A percentile compares a stretch with the other conserved stretches of the same genome.
phyloP scores from a whole-genome alignment of 2,888 invertebrate species.

The Polydesmus complanatus region DNA sequence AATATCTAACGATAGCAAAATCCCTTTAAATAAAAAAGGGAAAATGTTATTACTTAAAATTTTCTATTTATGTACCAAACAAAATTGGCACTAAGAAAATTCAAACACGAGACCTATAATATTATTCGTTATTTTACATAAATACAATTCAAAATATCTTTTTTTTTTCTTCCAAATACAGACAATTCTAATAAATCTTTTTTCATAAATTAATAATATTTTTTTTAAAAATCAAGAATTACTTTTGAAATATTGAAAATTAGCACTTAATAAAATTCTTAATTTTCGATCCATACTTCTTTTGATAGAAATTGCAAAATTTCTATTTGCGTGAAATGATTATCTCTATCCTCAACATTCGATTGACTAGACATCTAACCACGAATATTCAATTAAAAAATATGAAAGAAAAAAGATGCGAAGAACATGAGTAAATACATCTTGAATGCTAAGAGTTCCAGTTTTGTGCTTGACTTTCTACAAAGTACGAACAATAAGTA shows the following conservation, averaged over 20 bases:
- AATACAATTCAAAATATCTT: not conserved
- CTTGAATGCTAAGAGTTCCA: too few relatives aligned
- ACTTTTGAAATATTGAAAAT: not conserved
- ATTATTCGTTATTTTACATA: too few relatives aligned
- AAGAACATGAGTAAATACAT: not conserved
- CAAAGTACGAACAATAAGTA: too few relatives aligned
- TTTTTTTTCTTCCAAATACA: not conserved
- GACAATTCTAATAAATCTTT: not conserved
- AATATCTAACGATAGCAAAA: not conserved
- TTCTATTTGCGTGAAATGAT: too few relatives aligned
- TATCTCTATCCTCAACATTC: too few relatives aligned
- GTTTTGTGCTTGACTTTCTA: too few relatives aligned
- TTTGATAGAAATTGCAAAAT: too few relatives aligned
- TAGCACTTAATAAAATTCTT: too few relatives aligned
- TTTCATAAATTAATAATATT: not conserved
- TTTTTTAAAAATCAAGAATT: too few relatives aligned
- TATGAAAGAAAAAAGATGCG: not conserved
- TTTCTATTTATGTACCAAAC: not conserved
- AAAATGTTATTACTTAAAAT: not conserved
- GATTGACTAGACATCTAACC: not conserved
- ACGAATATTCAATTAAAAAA: not conserved
- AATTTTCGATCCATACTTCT: too few relatives aligned
- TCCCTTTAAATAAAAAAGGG: not conserved
- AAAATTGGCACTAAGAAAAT: too few relatives aligned
- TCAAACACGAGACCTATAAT: too few relatives aligned